Percentiles rank a stretch among this genome's conserved stretches.
Evolutionary conservation across 2,888 invertebrate species (phyloP).

Genomic region (Amaurobius ferox): DNA sequence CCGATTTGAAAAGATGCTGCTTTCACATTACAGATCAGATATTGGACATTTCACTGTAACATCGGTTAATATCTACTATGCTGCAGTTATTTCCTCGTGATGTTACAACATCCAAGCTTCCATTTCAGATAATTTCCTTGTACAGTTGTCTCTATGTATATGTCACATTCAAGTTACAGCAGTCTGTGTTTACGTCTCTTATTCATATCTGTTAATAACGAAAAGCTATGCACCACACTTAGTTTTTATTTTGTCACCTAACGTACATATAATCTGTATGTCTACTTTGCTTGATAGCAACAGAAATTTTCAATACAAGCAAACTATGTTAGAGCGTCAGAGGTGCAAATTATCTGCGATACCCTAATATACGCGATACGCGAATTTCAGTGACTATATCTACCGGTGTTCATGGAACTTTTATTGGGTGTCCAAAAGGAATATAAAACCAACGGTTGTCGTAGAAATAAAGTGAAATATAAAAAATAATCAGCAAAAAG

Average conservation of each 20-base stretch:
- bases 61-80: not conserved
- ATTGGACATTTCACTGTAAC: not conserved
- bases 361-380: no score
- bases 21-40: not conserved
- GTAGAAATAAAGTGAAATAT: no score
- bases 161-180: not conserved
- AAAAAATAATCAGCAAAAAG: no score
- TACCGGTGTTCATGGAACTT: no score
- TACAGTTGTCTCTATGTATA: not conserved
- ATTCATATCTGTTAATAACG: not conserved
- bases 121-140: not conserved
- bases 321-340: no score
- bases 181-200: not conserved
- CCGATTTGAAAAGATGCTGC: not conserved
- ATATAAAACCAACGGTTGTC: no score
- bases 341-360: no score
- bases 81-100: not conserved
- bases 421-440: no score
- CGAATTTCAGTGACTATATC: no score
- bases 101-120: not conserved
- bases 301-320: not conserved
- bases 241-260: conserved; percentile 1
- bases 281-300: not conserved
- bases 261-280: not conserved
- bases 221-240: conserved; percentile 2